These are phyloP conservation scores for Cuniculus paca DNA, from an alignment of 2,797 vertebrate species.

Conservation along the genomic window DNA sequence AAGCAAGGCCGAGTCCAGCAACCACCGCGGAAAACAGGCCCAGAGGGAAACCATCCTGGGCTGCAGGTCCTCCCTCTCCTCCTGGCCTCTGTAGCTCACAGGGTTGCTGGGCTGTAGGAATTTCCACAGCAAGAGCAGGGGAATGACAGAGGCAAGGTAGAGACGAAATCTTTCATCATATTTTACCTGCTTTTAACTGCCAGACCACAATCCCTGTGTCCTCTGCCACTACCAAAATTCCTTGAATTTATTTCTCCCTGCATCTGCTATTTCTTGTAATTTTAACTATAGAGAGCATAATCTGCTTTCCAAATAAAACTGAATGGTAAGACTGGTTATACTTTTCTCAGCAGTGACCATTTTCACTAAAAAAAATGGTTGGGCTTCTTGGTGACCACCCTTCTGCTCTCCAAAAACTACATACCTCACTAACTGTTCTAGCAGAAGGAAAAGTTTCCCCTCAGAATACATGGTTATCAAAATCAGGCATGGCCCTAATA, in stretches of 20 bases:
- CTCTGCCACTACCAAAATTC: not conserved
- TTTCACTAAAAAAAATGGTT: constrained; percentile 3
- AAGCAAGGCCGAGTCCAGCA: constrained; percentile 57
- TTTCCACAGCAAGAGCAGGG: not conserved
- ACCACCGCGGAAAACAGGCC: constrained; percentile 28
- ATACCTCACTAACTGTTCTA: not conserved
- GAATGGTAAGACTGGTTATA: not conserved
- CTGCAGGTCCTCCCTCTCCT: not conserved
- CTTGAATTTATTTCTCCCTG: not conserved
- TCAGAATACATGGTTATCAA: constrained; percentile 14
- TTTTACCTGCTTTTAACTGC: not conserved
- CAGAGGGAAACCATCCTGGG: not conserved
- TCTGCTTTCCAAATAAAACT: not conserved
- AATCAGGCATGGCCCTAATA: not conserved
- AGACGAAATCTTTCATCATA: not conserved
- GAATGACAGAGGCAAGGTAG: not conserved
- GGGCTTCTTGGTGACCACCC: not conserved
- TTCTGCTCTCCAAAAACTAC: constrained; percentile 16
- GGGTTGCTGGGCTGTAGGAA: not conserved
- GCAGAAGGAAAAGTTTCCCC: not conserved
- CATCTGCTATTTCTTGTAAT: not conserved
- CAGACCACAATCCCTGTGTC: not conserved
- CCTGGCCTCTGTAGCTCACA: not conserved
- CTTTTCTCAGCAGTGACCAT: not conserved
- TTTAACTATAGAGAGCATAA: not conserved